Percentiles rank a stretch among this genome's conserved stretches.
These are phyloP conservation scores for Platalea minor DNA, from an alignment of 2,797 vertebrate species.

Conservation along the genomic window DNA sequence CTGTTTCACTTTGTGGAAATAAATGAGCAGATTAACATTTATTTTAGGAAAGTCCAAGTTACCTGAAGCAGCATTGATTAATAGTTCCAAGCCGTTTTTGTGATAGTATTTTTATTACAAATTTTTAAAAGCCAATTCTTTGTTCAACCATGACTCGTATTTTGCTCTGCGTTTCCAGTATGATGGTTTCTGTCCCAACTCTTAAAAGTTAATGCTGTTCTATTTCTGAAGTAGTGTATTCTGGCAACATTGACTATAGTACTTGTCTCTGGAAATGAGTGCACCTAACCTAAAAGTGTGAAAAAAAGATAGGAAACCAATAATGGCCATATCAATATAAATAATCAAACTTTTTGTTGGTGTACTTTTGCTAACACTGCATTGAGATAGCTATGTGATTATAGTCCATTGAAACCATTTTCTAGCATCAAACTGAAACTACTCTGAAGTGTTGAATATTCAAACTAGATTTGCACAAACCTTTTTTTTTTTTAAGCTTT, in stretches of 20 bases:
- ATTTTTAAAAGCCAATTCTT: background rate
- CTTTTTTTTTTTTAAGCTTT: background rate
- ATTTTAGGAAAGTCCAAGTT: background rate
- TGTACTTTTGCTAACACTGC: background rate
- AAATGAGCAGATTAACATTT: background rate
- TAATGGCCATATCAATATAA: background rate
- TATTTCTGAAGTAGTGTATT: background rate
- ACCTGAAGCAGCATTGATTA: background rate
- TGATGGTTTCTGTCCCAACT: background rate
- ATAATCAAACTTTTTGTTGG: background rate
- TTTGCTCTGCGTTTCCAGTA: background rate
- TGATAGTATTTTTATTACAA: background rate
- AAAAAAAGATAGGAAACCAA: background rate
- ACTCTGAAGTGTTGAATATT: background rate
- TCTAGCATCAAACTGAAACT: background rate
- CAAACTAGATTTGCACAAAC: background rate
- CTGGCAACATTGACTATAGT: background rate
- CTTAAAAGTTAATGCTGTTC: background rate
- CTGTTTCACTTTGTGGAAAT: background rate
- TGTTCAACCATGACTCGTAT: background rate
- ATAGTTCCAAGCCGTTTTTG: background rate
- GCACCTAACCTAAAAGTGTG: background rate
- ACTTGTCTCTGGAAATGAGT: background rate
- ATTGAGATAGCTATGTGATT: background rate
- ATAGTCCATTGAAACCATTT: background rate